Percentiles rank a stretch among this genome's conserved stretches.
These are phyloP conservation scores for Rhingia rostrata DNA, from an alignment of 2,888 invertebrate species.

Conservation along the genomic window DNA sequence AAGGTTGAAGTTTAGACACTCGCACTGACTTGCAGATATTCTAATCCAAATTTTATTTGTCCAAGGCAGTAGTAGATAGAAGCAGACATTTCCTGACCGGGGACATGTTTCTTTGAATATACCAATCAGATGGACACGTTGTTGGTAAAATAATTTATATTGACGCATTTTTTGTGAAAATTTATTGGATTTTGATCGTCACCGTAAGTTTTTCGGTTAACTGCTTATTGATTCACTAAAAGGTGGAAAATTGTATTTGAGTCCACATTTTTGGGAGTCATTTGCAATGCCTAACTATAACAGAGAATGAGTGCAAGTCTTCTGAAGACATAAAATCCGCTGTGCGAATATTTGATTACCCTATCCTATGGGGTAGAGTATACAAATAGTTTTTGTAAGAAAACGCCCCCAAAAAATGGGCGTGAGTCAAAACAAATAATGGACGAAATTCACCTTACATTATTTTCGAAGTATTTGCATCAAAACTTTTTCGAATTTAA, in stretches of 20 bases:
- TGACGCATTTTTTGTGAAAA: neutral
- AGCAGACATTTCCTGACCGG: neutral
- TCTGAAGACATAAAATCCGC: too few relatives aligned
- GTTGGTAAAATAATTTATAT: constrained; percentile 27
- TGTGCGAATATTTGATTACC: too few relatives aligned
- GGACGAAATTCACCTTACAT: too few relatives aligned
- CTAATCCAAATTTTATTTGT: constrained; percentile 70
- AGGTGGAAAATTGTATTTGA: neutral
- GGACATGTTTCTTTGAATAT: constrained; percentile 56
- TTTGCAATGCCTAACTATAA: too few relatives aligned
- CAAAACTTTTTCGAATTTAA: too few relatives aligned
- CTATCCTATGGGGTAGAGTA: too few relatives aligned
- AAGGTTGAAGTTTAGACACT: constrained; percentile 12
- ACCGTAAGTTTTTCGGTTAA: neutral
- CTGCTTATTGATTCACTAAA: neutral
- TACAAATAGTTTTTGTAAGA: too few relatives aligned
- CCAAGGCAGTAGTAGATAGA: constrained; percentile 42
- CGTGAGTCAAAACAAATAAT: too few relatives aligned
- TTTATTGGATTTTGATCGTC: neutral
- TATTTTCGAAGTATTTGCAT: too few relatives aligned
- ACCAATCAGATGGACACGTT: constrained; percentile 29
- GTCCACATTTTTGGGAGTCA: too few relatives aligned
- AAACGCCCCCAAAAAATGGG: too few relatives aligned
- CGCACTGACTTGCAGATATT: constrained; percentile 48
- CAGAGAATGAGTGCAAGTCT: too few relatives aligned